Conservation (phyloP, 2,797 vertebrate genomes). For the Diplodus puntazzo region DNA sequence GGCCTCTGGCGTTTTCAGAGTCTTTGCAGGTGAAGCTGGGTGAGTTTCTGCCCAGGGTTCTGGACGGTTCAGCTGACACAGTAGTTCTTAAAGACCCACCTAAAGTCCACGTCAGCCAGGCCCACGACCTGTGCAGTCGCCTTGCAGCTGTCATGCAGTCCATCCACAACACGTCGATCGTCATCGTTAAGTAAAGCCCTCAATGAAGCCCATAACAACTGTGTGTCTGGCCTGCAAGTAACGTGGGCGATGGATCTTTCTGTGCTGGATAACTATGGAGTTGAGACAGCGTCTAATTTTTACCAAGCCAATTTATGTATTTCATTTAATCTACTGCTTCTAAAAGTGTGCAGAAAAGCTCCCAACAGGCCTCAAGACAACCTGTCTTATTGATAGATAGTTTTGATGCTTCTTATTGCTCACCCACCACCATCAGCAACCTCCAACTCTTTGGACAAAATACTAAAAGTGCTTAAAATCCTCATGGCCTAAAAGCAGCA, state of each 20-base stretch:
- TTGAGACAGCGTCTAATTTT: slow-evolving; percentile 3
- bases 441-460: background rate
- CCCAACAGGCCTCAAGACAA: background rate
- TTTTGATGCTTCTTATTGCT: background rate
- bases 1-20: slow-evolving; percentile 78
- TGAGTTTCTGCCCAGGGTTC: slow-evolving; percentile 93
- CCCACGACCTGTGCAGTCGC: slow-evolving; percentile 95
- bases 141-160: slow-evolving; percentile 97
- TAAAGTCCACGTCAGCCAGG: slow-evolving; percentile 91
- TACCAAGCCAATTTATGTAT: slow-evolving; percentile 6
- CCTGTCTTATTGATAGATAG: background rate
- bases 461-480: background rate
- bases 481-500: background rate
- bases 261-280: background rate
- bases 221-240: slow-evolving; percentile 15
- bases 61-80: slow-evolving; percentile 91
- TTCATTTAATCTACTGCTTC: slow-evolving; percentile 28
- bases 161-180: slow-evolving; percentile 89
- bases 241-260: background rate
- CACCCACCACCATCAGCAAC: background rate
- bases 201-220: background rate
- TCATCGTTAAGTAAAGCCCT: slow-evolving; percentile 87
- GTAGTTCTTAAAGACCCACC: slow-evolving; percentile 94
- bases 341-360: background rate
- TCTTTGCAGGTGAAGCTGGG: slow-evolving; percentile 91